These are phyloP conservation scores for Netelia inedita DNA, from an alignment of 2,888 invertebrate species.

Conservation along the genomic window DNA sequence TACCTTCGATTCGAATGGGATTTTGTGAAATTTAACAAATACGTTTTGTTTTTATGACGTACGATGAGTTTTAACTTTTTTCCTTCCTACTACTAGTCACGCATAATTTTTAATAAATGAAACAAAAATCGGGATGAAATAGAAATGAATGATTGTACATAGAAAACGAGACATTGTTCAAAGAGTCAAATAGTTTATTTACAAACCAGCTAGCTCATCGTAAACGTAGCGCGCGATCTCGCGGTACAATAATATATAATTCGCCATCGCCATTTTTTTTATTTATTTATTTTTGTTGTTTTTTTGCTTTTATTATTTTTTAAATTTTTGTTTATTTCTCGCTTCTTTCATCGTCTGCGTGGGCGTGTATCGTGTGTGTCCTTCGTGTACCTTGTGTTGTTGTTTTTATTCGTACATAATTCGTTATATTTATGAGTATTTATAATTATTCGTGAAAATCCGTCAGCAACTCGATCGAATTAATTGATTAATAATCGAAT, in stretches of 20 bases:
- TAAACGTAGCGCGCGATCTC: slow-evolving; percentile 82
- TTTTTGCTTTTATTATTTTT: slow-evolving; percentile 46
- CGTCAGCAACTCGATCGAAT: slow-evolving; percentile 74
- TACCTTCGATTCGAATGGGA: background rate
- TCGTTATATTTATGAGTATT: slow-evolving; percentile 41
- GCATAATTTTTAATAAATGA: slow-evolving; percentile 11
- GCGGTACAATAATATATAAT: slow-evolving; percentile 80
- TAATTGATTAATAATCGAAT: slow-evolving; percentile 69
- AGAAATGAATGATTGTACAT: slow-evolving; percentile 31
- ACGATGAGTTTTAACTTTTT: background rate
- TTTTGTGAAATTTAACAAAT: background rate
- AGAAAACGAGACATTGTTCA: slow-evolving; percentile 72
- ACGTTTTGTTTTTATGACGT: background rate
- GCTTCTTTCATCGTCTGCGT: slow-evolving; percentile 29
- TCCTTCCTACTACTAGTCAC: slow-evolving; percentile 49
- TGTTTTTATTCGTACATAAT: slow-evolving; percentile 38
- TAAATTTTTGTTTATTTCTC: slow-evolving; percentile 44
- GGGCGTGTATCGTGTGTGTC: slow-evolving; percentile 37
- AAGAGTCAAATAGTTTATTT: slow-evolving; percentile 85
- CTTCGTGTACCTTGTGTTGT: slow-evolving; percentile 8
- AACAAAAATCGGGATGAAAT: slow-evolving; percentile 9
- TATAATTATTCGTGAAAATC: slow-evolving; percentile 74
- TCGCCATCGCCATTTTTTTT: slow-evolving; percentile 65
- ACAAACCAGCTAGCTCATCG: slow-evolving; percentile 84
- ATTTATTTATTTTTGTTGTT: slow-evolving; percentile 43